Evolutionary conservation across 1,140 invertebrate genomes (phyloP).

Genomic region (Chironomus tepperi): DNA sequence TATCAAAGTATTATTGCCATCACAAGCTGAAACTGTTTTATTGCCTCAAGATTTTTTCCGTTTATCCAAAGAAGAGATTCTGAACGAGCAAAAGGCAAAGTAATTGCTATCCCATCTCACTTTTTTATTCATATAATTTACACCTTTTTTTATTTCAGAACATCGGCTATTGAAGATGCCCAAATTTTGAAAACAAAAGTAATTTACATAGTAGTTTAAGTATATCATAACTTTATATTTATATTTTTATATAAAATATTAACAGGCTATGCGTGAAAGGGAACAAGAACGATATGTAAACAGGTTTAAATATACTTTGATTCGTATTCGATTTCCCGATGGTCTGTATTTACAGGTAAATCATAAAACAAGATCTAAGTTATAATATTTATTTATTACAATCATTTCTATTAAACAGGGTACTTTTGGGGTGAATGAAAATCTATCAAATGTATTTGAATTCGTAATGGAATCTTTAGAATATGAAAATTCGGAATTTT

Average conservation of each 20-base stretch:
- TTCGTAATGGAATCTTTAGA: constrained; percentile 66
- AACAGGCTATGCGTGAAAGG: constrained; percentile 65
- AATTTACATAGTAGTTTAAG: too few relatives aligned
- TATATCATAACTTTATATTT: too few relatives aligned
- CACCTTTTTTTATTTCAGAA: constrained; percentile 41
- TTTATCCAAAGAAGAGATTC: constrained; percentile 36
- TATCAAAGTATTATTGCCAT: constrained; percentile 72
- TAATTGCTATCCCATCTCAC: constrained; percentile 34
- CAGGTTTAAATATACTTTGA: constrained; percentile 76
- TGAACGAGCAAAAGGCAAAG: constrained; percentile 40
- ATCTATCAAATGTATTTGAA: constrained; percentile 54
- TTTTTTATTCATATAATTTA: constrained; percentile 25
- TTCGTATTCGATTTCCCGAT: constrained; percentile 81
- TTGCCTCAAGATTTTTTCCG: constrained; percentile 76
- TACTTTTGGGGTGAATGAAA: constrained; percentile 73
- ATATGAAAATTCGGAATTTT: constrained; percentile 54
- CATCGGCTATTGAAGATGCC: constrained; percentile 68
- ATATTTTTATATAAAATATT: too few relatives aligned
- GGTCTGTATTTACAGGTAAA: constrained; percentile 67
- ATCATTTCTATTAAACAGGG: constrained; percentile 46
- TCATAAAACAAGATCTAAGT: too few relatives aligned
- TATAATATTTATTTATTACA: too few relatives aligned
- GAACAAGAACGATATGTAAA: constrained; percentile 67
- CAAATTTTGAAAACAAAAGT: constrained; percentile 79
- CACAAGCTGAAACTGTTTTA: constrained; percentile 55